phyloP scores from a whole-genome alignment of 1,140 invertebrate genomes.

The Propsilocerus akamusi region DNA sequence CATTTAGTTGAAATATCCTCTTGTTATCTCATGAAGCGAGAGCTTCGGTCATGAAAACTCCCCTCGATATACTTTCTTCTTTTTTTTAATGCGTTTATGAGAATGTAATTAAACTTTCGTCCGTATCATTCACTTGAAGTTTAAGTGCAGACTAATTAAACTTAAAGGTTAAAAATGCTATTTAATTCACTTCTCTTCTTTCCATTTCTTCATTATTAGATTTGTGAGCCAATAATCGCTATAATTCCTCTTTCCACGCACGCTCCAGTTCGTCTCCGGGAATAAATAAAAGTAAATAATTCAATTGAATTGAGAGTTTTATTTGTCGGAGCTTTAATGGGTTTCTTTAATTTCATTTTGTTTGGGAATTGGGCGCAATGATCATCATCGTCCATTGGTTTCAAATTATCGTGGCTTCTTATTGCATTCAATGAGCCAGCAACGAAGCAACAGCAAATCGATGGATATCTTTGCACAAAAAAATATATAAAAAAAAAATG shows the following conservation, averaged over 20 bases:
- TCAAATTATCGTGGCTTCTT: neutral
- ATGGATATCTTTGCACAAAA: neutral
- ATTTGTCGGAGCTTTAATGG: neutral
- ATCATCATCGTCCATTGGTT: neutral
- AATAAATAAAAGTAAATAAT: neutral
- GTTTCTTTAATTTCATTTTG: neutral
- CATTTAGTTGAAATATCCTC: neutral
- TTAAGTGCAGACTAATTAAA: constrained; percentile 1
- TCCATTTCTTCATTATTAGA: neutral
- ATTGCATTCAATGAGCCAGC: neutral
- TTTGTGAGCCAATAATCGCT: neutral
- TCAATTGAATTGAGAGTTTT: neutral
- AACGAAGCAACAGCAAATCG: neutral
- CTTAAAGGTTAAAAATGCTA: neutral
- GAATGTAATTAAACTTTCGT: constrained; percentile 1
- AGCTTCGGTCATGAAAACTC: neutral
- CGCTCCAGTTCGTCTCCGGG: no score
- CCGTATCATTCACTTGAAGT: neutral
- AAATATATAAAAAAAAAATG: neutral
- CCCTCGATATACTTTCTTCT: neutral
- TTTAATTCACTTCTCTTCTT: neutral
- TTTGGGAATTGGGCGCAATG: neutral
- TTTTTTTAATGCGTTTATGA: neutral
- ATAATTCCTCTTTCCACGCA: no score
- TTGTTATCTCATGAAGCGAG: neutral